A percentile compares a stretch with the other conserved stretches of the same genome.
Evolutionary conservation across 2,888 invertebrate genomes (phyloP).

Genomic region (Stenoptilia bipunctidactyla): DNA sequence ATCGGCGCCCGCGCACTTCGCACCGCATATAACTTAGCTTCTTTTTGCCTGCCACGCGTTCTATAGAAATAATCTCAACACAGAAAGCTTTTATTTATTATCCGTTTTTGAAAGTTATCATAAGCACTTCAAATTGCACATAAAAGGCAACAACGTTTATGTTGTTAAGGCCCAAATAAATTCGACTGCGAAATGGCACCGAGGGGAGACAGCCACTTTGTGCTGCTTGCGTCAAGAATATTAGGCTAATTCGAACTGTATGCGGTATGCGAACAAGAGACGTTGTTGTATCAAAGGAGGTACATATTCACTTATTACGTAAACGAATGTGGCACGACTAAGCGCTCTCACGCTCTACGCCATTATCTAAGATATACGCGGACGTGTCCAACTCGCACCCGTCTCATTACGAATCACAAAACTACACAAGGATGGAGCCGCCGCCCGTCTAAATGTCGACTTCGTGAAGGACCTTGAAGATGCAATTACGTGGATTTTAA

Average conservation of each 20-base stretch:
- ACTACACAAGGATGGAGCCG: constrained; percentile 35
- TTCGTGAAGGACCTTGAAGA: constrained; percentile 48
- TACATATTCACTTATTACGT: constrained; percentile 52
- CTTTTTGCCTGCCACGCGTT: background rate
- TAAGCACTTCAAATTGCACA: constrained; percentile 3
- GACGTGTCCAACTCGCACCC: constrained; percentile 43
- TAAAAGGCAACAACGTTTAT: constrained; percentile 26
- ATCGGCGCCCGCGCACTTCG: background rate
- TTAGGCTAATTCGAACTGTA: background rate
- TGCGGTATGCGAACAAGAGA: constrained; percentile 14
- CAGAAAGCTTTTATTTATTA: background rate
- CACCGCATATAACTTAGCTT: background rate
- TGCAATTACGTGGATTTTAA: constrained; percentile 51
- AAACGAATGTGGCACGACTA: constrained; percentile 53
- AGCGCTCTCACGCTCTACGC: constrained; percentile 56
- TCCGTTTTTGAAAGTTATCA: background rate
- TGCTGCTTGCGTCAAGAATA: background rate
- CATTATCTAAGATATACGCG: constrained; percentile 57
- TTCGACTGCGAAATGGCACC: too few relatives aligned
- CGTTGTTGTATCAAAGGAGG: constrained; percentile 28
- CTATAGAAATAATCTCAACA: background rate
- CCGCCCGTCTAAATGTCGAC: constrained; percentile 51
- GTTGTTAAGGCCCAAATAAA: constrained; percentile 18
- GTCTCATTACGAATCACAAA: constrained; percentile 58
- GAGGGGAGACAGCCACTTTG: background rate